phyloP scores from a whole-genome alignment of 2,888 invertebrate genomes.

The Ichneumon xanthorius region DNA sequence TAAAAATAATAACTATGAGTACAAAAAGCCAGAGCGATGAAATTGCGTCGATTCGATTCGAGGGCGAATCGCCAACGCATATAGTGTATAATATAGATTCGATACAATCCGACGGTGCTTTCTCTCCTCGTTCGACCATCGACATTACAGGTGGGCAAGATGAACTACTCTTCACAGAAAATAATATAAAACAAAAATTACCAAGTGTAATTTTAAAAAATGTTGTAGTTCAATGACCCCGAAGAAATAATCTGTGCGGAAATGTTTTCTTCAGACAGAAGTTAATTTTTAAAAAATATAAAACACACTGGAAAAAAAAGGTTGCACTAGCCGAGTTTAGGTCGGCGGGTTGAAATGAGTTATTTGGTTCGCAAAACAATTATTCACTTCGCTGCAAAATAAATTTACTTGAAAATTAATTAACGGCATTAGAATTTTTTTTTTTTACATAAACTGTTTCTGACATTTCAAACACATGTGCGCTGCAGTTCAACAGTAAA shows the following conservation, averaged over 20 bases:
- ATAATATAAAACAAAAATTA: neutral
- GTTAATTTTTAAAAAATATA: neutral
- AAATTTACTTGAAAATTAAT: too few relatives aligned
- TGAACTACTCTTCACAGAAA: slow-evolving; percentile 9
- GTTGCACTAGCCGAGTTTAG: too few relatives aligned
- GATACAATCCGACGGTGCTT: slow-evolving; percentile 36
- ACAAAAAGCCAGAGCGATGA: slow-evolving; percentile 14
- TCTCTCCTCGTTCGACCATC: slow-evolving; percentile 60
- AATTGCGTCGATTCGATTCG: slow-evolving; percentile 5
- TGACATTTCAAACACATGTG: too few relatives aligned
- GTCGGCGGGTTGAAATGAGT: too few relatives aligned
- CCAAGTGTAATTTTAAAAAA: neutral
- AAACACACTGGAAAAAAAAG: neutral
- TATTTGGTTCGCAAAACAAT: too few relatives aligned
- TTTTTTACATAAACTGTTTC: too few relatives aligned
- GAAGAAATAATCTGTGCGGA: neutral
- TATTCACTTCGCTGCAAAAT: too few relatives aligned
- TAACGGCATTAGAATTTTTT: too few relatives aligned
- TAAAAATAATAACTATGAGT: slow-evolving; percentile 67
- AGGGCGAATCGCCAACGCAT: slow-evolving; percentile 24
- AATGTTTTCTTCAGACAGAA: neutral
- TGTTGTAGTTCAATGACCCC: neutral
- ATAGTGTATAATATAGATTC: slow-evolving; percentile 7
- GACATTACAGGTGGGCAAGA: slow-evolving; percentile 54
- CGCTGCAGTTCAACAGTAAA: too few relatives aligned